A percentile compares a stretch with the other conserved stretches of the same genome.
Conservation (phyloP, 2,797 vertebrate genomes). For the Coregonus sp. region DNA sequence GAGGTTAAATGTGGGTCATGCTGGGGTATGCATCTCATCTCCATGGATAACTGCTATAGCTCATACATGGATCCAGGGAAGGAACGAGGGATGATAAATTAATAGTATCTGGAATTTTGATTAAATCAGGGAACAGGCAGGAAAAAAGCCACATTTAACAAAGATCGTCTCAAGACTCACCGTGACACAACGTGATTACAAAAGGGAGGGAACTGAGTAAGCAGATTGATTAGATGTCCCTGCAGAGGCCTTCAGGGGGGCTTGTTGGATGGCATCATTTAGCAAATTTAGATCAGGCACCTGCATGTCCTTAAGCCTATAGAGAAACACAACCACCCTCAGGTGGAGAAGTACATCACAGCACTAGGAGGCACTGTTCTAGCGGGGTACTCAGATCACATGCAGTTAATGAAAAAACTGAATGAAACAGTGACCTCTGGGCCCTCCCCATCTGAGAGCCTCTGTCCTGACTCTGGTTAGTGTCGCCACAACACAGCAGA, state of each 20-base stretch:
- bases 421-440: background rate
- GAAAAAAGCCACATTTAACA: slow-evolving; percentile 51
- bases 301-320: slow-evolving; percentile 32
- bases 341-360: slow-evolving; percentile 47
- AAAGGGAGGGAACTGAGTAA: slow-evolving; percentile 65
- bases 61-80: slow-evolving; percentile 31
- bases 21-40: slow-evolving; percentile 55
- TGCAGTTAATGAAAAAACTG: too few relatives aligned
- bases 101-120: slow-evolving; percentile 73
- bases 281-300: slow-evolving; percentile 51
- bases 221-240: slow-evolving; percentile 73
- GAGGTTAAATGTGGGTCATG: slow-evolving; percentile 33
- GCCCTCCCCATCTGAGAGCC: background rate
- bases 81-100: slow-evolving; percentile 64
- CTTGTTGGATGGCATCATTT: slow-evolving; percentile 64
- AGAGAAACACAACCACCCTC: slow-evolving; percentile 43
- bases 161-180: slow-evolving; percentile 69
- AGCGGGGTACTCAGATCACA: background rate
- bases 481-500: slow-evolving; percentile 28
- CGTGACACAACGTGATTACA: slow-evolving; percentile 71
- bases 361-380: slow-evolving; percentile 64
- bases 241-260: slow-evolving; percentile 70
- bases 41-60: slow-evolving; percentile 58
- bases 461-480: background rate
- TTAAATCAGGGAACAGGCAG: slow-evolving; percentile 71